These are phyloP conservation scores for Achlya flavicornis DNA, from an alignment of 2,888 invertebrate species.

Conservation along the genomic window DNA sequence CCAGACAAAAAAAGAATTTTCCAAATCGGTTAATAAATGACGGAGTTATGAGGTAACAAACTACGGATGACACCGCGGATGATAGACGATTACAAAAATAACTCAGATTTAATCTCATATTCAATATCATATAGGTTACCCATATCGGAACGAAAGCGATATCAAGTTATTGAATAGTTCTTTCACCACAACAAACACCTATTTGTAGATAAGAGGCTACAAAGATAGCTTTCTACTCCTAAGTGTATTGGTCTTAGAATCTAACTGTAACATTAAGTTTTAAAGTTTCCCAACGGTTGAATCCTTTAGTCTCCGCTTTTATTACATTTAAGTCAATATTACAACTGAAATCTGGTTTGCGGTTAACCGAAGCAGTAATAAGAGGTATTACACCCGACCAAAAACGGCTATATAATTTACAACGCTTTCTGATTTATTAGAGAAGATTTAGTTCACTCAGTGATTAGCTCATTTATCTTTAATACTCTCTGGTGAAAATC, in stretches of 20 bases:
- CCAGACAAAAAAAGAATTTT: too few species aligned
- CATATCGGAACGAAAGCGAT: background rate
- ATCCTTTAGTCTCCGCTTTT: background rate
- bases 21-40: too few species aligned
- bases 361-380: background rate
- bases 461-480: too few species aligned
- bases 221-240: background rate
- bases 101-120: background rate
- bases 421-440: background rate
- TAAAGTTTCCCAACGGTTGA: background rate
- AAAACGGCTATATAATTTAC: background rate
- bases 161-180: background rate
- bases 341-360: background rate
- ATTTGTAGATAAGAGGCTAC: background rate
- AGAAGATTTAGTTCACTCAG: background rate
- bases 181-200: background rate
- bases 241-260: constrained; percentile 7
- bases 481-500: background rate
- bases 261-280: background rate
- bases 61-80: too few species aligned
- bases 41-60: too few species aligned
- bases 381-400: background rate
- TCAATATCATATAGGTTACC: background rate
- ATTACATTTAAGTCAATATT: background rate
- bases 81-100: background rate